These are phyloP conservation scores for Clavelina lepadiformis DNA, from an alignment of 23 tunicate species.

Conservation along the genomic window DNA sequence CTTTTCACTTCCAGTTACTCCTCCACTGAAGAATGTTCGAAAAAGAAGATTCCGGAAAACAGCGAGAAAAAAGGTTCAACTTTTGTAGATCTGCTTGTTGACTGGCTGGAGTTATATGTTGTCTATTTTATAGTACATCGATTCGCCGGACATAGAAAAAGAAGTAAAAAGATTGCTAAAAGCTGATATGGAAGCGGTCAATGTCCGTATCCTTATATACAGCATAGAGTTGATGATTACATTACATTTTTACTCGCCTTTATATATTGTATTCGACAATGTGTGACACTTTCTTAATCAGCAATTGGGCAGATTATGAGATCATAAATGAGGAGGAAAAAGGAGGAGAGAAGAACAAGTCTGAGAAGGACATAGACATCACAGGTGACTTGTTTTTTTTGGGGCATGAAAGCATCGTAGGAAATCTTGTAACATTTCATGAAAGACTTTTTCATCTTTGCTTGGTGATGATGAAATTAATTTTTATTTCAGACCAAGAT, in stretches of 20 bases:
- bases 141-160: constrained; percentile 94
- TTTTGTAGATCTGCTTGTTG: not conserved
- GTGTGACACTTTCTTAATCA: not conserved
- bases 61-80: constrained; percentile 74
- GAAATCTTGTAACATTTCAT: too few relatives aligned
- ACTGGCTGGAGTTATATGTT: too few relatives aligned
- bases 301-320: constrained; percentile 42
- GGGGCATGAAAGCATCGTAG: too few relatives aligned
- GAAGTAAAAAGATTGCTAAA: constrained; percentile 87
- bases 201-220: constrained; percentile 35
- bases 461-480: too few relatives aligned
- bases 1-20: constrained; percentile 37
- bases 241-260: not conserved
- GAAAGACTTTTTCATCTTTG: too few relatives aligned
- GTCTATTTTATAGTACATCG: constrained; percentile 39
- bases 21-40: constrained; percentile 85
- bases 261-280: not conserved
- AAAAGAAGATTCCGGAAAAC: constrained; percentile 84
- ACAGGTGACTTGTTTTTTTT: too few relatives aligned
- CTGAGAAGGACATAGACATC: constrained; percentile 22
- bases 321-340: constrained; percentile 71
- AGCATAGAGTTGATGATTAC: not conserved
- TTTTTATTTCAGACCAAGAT: constrained; percentile 40
- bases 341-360: constrained; percentile 26
- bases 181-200: constrained; percentile 92